Evolutionary conservation across 92 coral and sea anemone species (phyloP).

Genomic region (Palythoa grandiflora): DNA sequence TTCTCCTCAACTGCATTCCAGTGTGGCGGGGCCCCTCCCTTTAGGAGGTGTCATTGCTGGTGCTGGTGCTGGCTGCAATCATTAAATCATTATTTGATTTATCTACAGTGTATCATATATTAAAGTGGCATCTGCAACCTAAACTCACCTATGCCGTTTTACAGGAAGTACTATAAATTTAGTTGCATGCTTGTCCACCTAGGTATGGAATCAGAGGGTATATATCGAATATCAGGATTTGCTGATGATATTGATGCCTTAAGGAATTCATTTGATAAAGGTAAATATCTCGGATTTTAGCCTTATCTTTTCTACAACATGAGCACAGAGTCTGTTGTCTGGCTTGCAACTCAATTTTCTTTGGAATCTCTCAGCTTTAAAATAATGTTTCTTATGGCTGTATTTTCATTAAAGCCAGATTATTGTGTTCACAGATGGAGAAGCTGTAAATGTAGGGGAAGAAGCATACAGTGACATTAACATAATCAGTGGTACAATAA

Average conservation of each 20-base stretch:
- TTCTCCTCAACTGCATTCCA: no score
- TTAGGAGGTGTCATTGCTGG: no score
- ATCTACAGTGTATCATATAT: no score
- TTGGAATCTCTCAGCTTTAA: not conserved
- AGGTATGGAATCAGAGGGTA: conserved; percentile 93
- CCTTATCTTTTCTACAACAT: not conserved
- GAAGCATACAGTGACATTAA: conserved; percentile 85
- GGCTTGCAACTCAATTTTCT: not conserved
- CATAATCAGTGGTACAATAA: conserved; percentile 87
- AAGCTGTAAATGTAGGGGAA: conserved; percentile 65
- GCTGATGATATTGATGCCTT: conserved; percentile 96
- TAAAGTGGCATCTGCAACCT: no score
- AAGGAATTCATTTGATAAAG: conserved; percentile 81
- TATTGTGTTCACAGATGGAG: conserved; percentile 69
- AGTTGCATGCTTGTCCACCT: not conserved
- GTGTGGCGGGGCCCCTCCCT: no score
- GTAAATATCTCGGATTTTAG: conserved; percentile 15
- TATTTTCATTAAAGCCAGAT: not conserved
- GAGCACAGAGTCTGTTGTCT: no score
- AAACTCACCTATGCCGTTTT: not conserved
- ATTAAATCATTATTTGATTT: no score
- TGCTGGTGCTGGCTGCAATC: no score
- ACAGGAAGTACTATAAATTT: not conserved
- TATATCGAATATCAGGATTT: conserved; percentile 95
- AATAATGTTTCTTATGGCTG: not conserved